Percentiles rank a stretch among this genome's conserved stretches.
Conservation (phyloP, 2,888 invertebrate species). For the Eristalinus sepulchralis region DNA sequence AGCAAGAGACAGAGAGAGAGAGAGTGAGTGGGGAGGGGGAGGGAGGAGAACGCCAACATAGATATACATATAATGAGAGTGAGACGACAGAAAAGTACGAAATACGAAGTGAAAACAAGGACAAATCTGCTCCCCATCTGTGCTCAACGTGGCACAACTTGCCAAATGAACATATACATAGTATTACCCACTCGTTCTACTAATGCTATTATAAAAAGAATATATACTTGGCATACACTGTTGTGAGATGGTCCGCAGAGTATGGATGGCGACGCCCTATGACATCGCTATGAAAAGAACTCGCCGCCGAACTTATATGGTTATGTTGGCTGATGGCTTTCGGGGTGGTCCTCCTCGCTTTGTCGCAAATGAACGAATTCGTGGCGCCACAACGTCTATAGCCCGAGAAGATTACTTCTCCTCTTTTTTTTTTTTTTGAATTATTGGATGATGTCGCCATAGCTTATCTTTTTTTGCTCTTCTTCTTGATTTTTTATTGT, state of each 20-base stretch:
- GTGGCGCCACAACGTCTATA: conserved; percentile 51
- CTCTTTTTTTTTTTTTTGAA: conserved; percentile 41
- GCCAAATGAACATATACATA: conserved; percentile 53
- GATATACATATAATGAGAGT: not conserved
- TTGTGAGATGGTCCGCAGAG: conserved; percentile 54
- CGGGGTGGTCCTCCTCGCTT: conserved; percentile 12
- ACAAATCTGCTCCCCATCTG: conserved; percentile 45
- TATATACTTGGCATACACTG: conserved; percentile 53
- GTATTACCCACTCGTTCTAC: conserved; percentile 14
- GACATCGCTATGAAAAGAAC: conserved; percentile 41
- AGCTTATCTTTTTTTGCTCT: conserved; percentile 14
- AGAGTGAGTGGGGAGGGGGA: not conserved
- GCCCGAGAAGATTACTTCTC: conserved; percentile 9
- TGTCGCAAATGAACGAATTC: conserved; percentile 45
- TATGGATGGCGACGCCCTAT: conserved; percentile 36
- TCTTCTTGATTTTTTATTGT: not conserved
- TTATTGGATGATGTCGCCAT: conserved; percentile 49
- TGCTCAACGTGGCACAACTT: conserved; percentile 58
- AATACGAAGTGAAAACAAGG: conserved; percentile 59
- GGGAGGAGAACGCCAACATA: too few relatives aligned
- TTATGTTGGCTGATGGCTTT: conserved; percentile 15
- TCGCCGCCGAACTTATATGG: conserved; percentile 31
- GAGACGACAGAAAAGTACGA: not conserved
- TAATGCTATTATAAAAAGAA: conserved; percentile 53
- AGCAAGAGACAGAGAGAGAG: not conserved